phyloP scores from a whole-genome alignment of 1,140 invertebrate genomes.

The Anoplophora glabripennis region DNA sequence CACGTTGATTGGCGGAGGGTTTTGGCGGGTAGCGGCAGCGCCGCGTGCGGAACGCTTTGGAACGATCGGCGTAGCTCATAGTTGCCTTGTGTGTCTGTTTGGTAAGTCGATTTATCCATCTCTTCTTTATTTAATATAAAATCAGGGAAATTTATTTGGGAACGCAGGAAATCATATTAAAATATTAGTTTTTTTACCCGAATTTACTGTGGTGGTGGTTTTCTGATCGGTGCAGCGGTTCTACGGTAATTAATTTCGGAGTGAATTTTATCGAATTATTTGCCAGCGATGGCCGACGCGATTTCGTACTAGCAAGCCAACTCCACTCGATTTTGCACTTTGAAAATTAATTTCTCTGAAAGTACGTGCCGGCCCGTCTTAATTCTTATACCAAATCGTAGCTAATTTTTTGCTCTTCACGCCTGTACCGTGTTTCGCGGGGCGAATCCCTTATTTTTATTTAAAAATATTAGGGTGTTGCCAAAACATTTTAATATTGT shows the following conservation, averaged over 20 bases:
- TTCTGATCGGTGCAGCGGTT: constrained; percentile 1
- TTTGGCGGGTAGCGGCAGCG: constrained; percentile 16
- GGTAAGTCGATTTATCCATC: constrained; percentile 18
- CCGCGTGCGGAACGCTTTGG: constrained; percentile 13
- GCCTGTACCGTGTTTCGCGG: constrained; percentile 21
- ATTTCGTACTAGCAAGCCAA: constrained; percentile 21
- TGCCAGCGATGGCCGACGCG: constrained; percentile 12
- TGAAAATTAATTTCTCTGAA: constrained; percentile 30
- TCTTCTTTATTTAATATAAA: constrained; percentile 18
- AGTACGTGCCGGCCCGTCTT: constrained; percentile 1
- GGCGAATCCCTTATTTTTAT: constrained; percentile 2
- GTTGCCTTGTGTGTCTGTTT: constrained; percentile 14
- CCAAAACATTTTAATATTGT: constrained; percentile 42
- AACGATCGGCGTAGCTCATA: constrained; percentile 15
- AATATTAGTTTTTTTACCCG: constrained; percentile 18
- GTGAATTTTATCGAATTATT: constrained; percentile 9
- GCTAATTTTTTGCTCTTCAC: constrained; percentile 28
- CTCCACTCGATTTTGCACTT: constrained; percentile 16
- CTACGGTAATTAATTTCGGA: constrained; percentile 41
- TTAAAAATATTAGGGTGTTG: constrained; percentile 44
- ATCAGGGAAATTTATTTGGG: constrained; percentile 13
- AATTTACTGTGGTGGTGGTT: constrained; percentile 18
- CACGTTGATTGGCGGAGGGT: not conserved
- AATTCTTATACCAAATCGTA: constrained; percentile 28
- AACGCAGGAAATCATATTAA: constrained; percentile 2